phyloP scores from a whole-genome alignment of 2,888 invertebrate genomes.

The Shargacucullia verbasci region DNA sequence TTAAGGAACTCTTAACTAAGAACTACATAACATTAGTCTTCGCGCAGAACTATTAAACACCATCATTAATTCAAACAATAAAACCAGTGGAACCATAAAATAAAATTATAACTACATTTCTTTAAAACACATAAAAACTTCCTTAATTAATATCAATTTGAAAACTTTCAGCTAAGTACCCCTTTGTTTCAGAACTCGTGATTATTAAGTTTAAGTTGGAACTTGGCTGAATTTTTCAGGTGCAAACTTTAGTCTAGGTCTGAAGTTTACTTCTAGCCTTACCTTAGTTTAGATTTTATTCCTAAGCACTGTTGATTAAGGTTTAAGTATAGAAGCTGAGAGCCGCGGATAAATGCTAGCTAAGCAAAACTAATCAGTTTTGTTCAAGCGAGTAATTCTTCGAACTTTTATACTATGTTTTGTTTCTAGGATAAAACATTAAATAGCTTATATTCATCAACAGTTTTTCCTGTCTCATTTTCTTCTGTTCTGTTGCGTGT shows the following conservation, averaged over 20 bases:
- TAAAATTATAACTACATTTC: constrained; percentile 17
- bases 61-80: constrained; percentile 11
- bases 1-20: no score
- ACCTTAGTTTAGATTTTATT: constrained; percentile 36
- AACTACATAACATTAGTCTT: no score
- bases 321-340: constrained; percentile 49
- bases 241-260: constrained; percentile 30
- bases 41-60: no score
- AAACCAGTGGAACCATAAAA: constrained; percentile 10
- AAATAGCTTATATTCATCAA: no score
- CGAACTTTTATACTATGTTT: neutral
- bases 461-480: no score
- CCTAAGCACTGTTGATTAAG: constrained; percentile 50
- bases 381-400: constrained; percentile 36
- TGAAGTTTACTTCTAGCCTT: constrained; percentile 19
- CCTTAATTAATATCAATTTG: constrained; percentile 41
- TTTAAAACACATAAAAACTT: constrained; percentile 34
- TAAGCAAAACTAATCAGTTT: constrained; percentile 44
- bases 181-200: constrained; percentile 41
- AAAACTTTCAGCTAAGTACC: constrained; percentile 27
- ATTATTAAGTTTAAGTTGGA: constrained; percentile 42
- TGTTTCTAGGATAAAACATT: neutral
- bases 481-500: no score
- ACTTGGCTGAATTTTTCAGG: constrained; percentile 53
- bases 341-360: constrained; percentile 31